Evolutionary conservation across 2,888 invertebrate genomes (phyloP), one percentile per base, ranked within the genome.

Genomic region (Patella pellucida): DNA sequence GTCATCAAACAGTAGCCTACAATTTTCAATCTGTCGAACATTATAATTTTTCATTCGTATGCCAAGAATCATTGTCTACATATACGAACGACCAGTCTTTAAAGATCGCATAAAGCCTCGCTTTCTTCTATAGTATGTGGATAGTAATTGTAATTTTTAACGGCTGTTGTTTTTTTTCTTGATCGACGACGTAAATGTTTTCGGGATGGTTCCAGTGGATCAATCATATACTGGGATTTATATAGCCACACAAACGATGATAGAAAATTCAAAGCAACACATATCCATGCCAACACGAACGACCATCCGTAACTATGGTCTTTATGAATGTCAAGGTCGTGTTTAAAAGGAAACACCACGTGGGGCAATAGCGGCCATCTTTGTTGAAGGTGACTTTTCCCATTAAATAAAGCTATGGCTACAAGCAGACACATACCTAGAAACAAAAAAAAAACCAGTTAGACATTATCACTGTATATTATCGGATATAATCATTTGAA

Each of bases 241-340:
- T 78, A 77, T 31, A 88, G 77, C 88, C 88, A 88, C 9, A 86
- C 84, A 79, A 84, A 87, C 2, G 85, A 83, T 15, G 84, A 82
- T 5, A 81, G 79, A 72, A 86, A 87, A 75, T 85, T 85, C 70
- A 87, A 78, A 71, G 82, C 83, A 14, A 88, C 88, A 73, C 88
- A 88, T 50, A 88, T 86, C 88, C 88, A 88, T n/a, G 88, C 87
- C 3, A 88, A 78, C 4, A 83, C 82, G 77, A 88, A 88, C 2
- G 88, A 88, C 88, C 88, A 88, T 41, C 88, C 87, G 77, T 85
- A 88, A 67, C 80, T 77, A 69, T 86, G 82, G 14, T 78, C 79
- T 41, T 85, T 79, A 27, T 81, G 74, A 12, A 79, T 81, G 52
- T 85, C 79, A 52, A 88, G 74, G 12, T 83, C 70, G 31, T 84